Conservation (phyloP, 2,797 vertebrate genomes). For the Gymnopithys bicolor region DNA sequence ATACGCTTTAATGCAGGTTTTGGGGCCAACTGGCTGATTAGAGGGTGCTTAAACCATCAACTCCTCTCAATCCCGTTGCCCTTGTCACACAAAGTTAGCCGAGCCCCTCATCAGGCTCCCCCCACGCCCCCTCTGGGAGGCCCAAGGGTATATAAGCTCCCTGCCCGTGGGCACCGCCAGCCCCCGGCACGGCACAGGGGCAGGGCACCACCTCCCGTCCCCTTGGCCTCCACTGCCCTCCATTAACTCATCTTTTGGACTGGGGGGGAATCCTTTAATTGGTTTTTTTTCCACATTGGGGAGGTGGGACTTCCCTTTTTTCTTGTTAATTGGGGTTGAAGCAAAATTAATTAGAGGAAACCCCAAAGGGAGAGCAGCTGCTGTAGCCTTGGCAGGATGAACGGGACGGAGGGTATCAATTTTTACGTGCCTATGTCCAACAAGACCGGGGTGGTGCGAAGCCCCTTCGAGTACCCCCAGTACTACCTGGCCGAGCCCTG, state of each 20-base stretch:
- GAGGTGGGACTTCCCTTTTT: background rate
- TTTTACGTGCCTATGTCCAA: constrained; percentile 86
- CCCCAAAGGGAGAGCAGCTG: background rate
- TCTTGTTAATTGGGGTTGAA: background rate
- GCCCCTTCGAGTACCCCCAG: constrained; percentile 81
- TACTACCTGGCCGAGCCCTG: constrained; percentile 81
- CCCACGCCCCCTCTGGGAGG: background rate
- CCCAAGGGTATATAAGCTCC: constrained; percentile 75
- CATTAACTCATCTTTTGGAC: fast-evolving
- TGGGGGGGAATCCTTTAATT: background rate
- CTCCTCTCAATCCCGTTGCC: constrained; percentile 75
- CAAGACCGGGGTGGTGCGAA: constrained; percentile 83
- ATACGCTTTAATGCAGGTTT: constrained; percentile 72
- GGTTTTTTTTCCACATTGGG: background rate
- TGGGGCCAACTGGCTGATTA: constrained; percentile 73
- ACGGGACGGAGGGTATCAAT: constrained; percentile 84
- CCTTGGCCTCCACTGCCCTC: background rate
- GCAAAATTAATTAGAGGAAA: background rate
- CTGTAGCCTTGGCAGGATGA: constrained; percentile 68
- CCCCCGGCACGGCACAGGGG: background rate
- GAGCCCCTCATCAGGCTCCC: constrained; percentile 64
- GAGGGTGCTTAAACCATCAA: constrained; percentile 69
- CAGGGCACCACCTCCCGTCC: constrained; percentile 14
- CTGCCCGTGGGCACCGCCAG: background rate
- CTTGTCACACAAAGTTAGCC: constrained; percentile 72